A percentile compares a stretch with the other conserved stretches of the same genome.
These are phyloP conservation scores for Ctenicera cuprea DNA, from an alignment of 2,888 invertebrate genomes.

Conservation along the genomic window DNA sequence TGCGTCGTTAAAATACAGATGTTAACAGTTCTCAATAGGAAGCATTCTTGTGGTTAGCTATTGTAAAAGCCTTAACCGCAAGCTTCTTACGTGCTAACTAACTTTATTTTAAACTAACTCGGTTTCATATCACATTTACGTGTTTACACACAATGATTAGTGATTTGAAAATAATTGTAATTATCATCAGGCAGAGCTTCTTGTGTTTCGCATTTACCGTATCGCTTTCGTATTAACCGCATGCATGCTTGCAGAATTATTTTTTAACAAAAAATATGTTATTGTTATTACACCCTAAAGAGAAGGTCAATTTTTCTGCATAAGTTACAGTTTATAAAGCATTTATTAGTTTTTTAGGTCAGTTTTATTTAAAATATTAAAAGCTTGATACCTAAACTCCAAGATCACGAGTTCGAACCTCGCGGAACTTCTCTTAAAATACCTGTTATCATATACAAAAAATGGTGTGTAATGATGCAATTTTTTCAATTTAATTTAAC, in stretches of 20 bases:
- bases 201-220: conserved; percentile 16
- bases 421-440: no score
- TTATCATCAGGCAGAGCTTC: conserved; percentile 6
- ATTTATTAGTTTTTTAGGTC: no score
- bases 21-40: conserved; percentile 8
- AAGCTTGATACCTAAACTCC: no score
- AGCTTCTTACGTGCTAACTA: conserved; percentile 11
- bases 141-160: conserved; percentile 3
- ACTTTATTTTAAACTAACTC: background rate
- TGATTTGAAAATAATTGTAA: conserved; percentile 12
- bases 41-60: conserved; percentile 22
- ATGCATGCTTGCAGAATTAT: background rate
- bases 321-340: no score
- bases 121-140: conserved; percentile 18
- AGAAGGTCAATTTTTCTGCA: no score
- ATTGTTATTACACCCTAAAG: no score
- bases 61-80: conserved; percentile 34
- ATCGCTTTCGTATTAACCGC: background rate
- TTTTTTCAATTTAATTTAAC: no score
- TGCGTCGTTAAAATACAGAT: conserved; percentile 29
- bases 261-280: no score
- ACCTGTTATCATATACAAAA: no score
- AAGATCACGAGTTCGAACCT: no score
- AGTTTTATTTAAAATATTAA: no score
- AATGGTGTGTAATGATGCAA: no score